Base-by-base conservation (phyloP, 2,888 invertebrate genomes). In the Caradrina kadenii region DNA sequence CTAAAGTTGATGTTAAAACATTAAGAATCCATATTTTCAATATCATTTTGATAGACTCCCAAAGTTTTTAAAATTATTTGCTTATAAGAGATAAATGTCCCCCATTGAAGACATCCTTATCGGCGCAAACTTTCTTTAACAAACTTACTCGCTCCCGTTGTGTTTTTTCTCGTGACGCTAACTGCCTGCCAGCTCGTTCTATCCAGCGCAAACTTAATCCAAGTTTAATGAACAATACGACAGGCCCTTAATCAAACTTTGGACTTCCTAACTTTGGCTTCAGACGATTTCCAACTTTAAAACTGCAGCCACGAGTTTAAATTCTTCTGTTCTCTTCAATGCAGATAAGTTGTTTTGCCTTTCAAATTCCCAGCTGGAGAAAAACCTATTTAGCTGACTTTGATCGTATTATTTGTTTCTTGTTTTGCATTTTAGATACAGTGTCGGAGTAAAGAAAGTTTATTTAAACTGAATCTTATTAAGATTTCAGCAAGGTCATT, bases 191-290 rank as follows among this genome's bases (percentile, higher is more conserved):
- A 93, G 94, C 96, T 96, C 96, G 96, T 96, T 96, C 89, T 90
- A 93, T 89, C 90, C 93, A 92, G 91, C 92, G 93, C 93, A 94
- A 96, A 94, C 95, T 96, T 94, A 96, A 96, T 96, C 95, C 95
- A 96, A 96, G 94, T 96, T 96, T 95, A 96, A 96, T 96, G 95
- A 96, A 96, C 96, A 96, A 95, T 95, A 94, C 94, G 96, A 96
- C 96, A 95, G 96, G 91, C 94, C 94, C 93, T 96, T 96, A 96
- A 96, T 96, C 96, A 96, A 96, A 96, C 95, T 95, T 96, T 93
- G 93, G 88, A 93, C 92, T 93, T 93, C 90, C 90, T 87, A 91
- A 90, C 87, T 87, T 83, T 66, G 2, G 56, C 54, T 55, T 63
- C 79, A 76, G 49, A 49, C 76, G 31, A 91, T 86, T 88, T 77